Base-by-base conservation (phyloP, 1,140 invertebrate genomes). In the Lasioglossum baleicum region DNA sequence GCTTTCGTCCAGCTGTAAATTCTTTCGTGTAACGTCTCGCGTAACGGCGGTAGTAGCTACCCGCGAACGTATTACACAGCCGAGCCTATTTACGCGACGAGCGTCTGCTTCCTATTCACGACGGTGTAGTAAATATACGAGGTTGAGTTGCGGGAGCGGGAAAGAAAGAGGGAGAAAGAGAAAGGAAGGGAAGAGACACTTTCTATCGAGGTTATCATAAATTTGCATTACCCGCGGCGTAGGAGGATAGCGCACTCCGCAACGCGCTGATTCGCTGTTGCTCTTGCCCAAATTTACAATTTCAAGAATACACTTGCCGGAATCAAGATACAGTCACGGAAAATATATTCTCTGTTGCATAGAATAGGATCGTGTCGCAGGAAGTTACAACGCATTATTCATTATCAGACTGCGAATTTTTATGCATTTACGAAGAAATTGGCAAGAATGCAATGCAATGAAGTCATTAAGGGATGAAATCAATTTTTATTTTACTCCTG, bases 141-240 rank as follows among this genome's bases (percentile, higher is more conserved):
- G 20, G 20, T 17, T 48, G 60, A n/a, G 15, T n/a, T 2, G 15
- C 13, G 2, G n/a, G 20, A n/a, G 58, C 26, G 2, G 22, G 58
- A 31, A 10, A 48, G 83, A 17, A 20, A 56, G 15, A 8, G 20
- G 2, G n/a, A 26, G 8, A 60, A n/a, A 13, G n/a, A 48, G 81
- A 61, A 74, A 53, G 63, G 15, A 20, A 53, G 51, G 13, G 51
- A 53, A 68, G 81, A 77, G 80, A 88, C 84, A 87, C 81, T 84
- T 82, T 72, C 83, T 81, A 83, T 64, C 72, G 69, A 63, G 82
- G 84, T 90, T 90, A 89, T 87, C 89, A 90, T 90, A 90, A 88
- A 89, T 90, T 90, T 90, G 88, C 89, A 90, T 90, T 66, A 80
- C 20, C 26, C 51, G 60, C 15, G 63, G 35, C 35, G 56, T 60